phyloP scores from a whole-genome alignment of 1,140 invertebrate genomes.

The Papilio glaucus region DNA sequence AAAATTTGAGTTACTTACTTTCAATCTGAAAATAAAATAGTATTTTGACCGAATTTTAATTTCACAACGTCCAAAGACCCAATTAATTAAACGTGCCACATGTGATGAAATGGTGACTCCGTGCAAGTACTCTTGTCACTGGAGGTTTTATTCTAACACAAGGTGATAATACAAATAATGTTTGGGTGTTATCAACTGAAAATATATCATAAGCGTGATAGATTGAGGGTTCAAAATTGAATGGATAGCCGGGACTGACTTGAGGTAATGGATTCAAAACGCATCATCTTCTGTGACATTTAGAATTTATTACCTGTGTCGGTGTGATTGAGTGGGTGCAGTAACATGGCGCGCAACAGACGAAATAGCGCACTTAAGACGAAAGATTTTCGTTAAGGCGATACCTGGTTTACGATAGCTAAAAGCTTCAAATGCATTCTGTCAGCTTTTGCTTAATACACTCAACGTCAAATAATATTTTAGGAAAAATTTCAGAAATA shows the following conservation, averaged over 20 bases:
- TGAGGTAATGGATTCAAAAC: constrained; percentile 62
- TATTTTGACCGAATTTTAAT: not conserved
- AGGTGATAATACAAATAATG: constrained; percentile 26
- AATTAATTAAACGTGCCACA: constrained; percentile 19
- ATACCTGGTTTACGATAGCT: constrained; percentile 10
- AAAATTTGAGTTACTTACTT: no score
- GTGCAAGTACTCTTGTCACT: constrained; percentile 17
- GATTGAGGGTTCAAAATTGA: constrained; percentile 34
- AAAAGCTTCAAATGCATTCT: not conserved
- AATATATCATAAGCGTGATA: constrained; percentile 13
- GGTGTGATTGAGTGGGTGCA: constrained; percentile 57
- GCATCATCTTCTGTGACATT: constrained; percentile 70
- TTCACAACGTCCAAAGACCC: not conserved
- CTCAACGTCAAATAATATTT: no score
- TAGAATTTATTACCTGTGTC: constrained; percentile 68
- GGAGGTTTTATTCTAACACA: constrained; percentile 34
- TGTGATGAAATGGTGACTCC: constrained; percentile 26
- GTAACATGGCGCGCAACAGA: constrained; percentile 41
- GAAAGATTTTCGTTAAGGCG: constrained; percentile 33
- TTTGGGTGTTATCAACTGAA: not conserved
- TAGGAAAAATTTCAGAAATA: no score
- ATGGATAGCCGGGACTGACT: constrained; percentile 41
- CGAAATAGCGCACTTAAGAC: constrained; percentile 46
- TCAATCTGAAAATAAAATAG: not conserved
- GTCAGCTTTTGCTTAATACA: not conserved